Conservation (phyloP, 2,797 vertebrate genomes). For the Hemitrygon akajei region DNA sequence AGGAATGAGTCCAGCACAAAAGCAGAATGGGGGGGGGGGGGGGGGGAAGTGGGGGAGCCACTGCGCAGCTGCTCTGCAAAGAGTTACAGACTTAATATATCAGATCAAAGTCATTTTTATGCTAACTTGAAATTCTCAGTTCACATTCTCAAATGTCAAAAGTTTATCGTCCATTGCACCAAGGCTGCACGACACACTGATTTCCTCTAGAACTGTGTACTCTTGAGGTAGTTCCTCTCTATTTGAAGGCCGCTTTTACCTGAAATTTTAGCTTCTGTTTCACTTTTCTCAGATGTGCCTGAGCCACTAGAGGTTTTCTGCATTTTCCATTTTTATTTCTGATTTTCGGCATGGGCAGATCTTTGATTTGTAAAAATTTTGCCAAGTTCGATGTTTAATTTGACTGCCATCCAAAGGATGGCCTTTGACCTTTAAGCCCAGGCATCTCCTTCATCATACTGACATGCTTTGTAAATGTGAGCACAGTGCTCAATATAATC, state of each 20-base stretch:
- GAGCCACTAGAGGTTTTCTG: background rate
- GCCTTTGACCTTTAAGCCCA: background rate
- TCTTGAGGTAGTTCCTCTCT: too few relatives aligned
- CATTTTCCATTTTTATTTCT: background rate
- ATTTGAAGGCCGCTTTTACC: background rate
- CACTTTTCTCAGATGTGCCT: background rate
- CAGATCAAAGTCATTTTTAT: background rate
- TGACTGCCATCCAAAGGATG: background rate
- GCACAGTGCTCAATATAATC: background rate
- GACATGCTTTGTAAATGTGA: slow-evolving; percentile 1
- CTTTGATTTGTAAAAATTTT: too few relatives aligned
- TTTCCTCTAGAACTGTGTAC: too few relatives aligned
- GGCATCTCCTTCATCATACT: slow-evolving; percentile 16
- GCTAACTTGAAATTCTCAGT: too few relatives aligned
- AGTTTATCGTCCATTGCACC: too few relatives aligned
- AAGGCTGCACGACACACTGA: too few relatives aligned
- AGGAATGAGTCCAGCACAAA: too few relatives aligned
- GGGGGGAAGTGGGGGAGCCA: too few relatives aligned
- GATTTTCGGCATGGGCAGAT: too few relatives aligned
- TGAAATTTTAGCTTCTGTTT: background rate
- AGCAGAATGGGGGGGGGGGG: too few relatives aligned
- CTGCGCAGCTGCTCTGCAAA: too few relatives aligned
- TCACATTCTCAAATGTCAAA: too few relatives aligned
- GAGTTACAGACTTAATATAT: background rate
- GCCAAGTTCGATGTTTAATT: background rate